Evolutionary conservation across 2,797 vertebrate species (phyloP), one percentile per base, ranked within the genome.

Genomic region (Tokudaia tokunoshimensis): DNA sequence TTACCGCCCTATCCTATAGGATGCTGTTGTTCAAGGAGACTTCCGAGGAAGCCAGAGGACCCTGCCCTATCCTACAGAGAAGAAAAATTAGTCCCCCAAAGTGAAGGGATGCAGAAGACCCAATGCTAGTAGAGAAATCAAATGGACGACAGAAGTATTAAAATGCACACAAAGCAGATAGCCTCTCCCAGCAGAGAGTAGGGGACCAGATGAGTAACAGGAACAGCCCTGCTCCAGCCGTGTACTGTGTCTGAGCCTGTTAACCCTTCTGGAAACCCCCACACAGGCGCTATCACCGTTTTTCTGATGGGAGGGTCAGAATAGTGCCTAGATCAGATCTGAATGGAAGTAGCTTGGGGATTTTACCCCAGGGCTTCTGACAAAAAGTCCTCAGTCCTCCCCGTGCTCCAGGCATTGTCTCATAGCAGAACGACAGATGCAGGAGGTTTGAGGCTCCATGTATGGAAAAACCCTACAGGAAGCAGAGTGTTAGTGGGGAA

Each of bases 171-270:
- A 59, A 50, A 41, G 63, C 34, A 3, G 67, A 19, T 0, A 29
- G 75, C 31, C 34, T 8, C 65, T 22, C 5, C 0, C 0, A 29
- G 78, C 37, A 86, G 88, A 50, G 29, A 12, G 57, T 22, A 34
- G 13, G 44, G 57, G 59, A 22, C 0, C 0, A 44, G 78, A 34
- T 37, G 79, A 52, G 75, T 50, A 89, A n/a, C 0, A 4, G 3
- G 12, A 9, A 29, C 4, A n/a, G n/a, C 76, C 44, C 2, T 24
- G 37, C 55, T 17, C 10, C 31, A 0, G 19, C 44, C 15, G 44
- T 4, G 50, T 1, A 0, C 17, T 0, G 3, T 22, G 89, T 0
- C 17, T 67, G 59, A 57, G 44, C 61, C 75, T 20, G 0, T 78
- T 26, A 13, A 11, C 26, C 67, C 65, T 70, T 44, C 78, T 24